phyloP scores from a whole-genome alignment of 2,797 vertebrate genomes.

The Labroides dimidiatus region DNA sequence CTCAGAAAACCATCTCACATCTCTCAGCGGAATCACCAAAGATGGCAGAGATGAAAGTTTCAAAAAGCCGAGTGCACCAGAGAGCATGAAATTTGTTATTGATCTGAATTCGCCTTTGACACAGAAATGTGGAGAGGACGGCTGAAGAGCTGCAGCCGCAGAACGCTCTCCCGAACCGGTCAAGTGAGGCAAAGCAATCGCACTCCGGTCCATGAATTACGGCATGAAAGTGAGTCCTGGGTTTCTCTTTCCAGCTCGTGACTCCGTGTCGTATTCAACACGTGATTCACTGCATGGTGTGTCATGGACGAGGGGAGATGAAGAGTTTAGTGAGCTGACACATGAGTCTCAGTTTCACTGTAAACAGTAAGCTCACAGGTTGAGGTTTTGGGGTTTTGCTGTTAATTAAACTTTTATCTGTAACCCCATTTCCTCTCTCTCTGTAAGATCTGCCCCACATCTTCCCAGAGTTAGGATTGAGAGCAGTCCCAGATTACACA shows the following conservation, averaged over 20 bases:
- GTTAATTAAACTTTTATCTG: neutral
- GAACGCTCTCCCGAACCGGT: slow-evolving; percentile 38
- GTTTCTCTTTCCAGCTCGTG: slow-evolving; percentile 8
- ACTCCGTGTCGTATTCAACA: slow-evolving; percentile 14
- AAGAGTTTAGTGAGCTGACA: neutral
- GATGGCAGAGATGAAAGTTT: slow-evolving; percentile 6
- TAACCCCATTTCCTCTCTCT: neutral
- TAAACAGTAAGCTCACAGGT: no score
- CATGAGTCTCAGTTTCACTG: no score
- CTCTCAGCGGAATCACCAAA: neutral
- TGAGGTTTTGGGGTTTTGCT: no score
- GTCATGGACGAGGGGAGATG: neutral
- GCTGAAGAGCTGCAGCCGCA: slow-evolving; percentile 15
- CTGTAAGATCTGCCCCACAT: slow-evolving; percentile 7
- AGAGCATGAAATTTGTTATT: slow-evolving; percentile 65
- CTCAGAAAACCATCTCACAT: neutral
- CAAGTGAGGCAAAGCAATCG: slow-evolving; percentile 45
- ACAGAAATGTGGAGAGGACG: slow-evolving; percentile 19
- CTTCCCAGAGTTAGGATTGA: slow-evolving; percentile 30
- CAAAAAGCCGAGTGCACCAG: slow-evolving; percentile 19
- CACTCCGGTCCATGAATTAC: slow-evolving; percentile 5
- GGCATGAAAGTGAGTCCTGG: slow-evolving; percentile 37
- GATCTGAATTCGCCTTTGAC: slow-evolving; percentile 34
- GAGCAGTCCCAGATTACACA: slow-evolving; percentile 50
- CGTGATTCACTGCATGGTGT: slow-evolving; percentile 3